Percentiles rank a stretch among this genome's conserved stretches.
phyloP scores from a whole-genome alignment of 2,113 vertebrate genomes.

The Alligator mississippiensis region DNA sequence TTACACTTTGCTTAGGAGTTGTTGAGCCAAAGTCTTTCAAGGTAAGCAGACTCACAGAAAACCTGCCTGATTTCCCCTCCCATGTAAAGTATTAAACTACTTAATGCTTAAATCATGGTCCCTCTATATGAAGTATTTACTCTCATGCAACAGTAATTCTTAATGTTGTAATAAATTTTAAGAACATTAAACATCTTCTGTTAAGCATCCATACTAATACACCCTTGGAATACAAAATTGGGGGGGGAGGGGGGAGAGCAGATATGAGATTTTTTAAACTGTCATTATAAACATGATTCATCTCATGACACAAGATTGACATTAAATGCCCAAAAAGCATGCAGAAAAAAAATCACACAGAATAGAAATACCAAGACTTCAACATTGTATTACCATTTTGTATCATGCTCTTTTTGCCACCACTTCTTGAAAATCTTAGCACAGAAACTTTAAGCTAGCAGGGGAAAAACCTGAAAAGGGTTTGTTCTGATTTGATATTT shows the following conservation, averaged over 20 bases:
- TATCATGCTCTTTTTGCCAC: neutral
- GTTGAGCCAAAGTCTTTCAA: no score
- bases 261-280: neutral
- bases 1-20: no score
- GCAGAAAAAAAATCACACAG: neutral
- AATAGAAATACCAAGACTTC: neutral
- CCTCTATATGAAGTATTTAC: conserved; percentile 17
- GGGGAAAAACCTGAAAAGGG: neutral
- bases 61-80: neutral
- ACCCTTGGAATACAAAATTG: neutral
- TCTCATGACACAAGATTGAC: neutral
- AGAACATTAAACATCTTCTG: neutral
- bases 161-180: neutral
- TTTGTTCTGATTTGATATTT: neutral
- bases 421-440: neutral
- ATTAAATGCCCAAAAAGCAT: neutral
- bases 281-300: neutral
- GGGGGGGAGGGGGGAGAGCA: neutral
- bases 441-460: neutral
- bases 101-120: neutral
- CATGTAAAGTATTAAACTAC: conserved; percentile 44
- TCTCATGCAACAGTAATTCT: neutral
- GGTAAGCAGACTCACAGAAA: neutral
- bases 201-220: neutral
- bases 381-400: neutral